Base-by-base conservation (phyloP, 1,140 invertebrate species). In the Thalassaphorura encarpata region DNA sequence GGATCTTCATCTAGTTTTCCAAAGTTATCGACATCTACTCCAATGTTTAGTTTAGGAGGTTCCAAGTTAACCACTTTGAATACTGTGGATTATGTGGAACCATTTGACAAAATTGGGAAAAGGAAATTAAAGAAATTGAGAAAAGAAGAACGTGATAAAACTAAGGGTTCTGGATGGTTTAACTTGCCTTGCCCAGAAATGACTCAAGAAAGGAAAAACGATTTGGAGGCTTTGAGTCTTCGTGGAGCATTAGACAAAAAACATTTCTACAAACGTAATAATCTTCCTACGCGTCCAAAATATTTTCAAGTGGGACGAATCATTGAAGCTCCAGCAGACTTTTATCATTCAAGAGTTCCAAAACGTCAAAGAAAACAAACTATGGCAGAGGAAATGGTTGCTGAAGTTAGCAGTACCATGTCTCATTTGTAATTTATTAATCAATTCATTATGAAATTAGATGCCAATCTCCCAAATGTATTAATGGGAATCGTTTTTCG, bases 221-320 rank as follows among this genome's bases (percentile, higher is more conserved):
- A 97, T 70, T 74, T 97, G 5, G 79, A 88, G 73, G 71, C 95
- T 3, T 69, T 98, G 1, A 83, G 88, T 72, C 94, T 97, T 90
- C 80, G 94, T 68, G 84, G 85, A n/a, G 85, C 80, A 4, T 73
- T 97, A 2, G 85, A 97, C 76, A 84, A 89, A 0, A 95, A 94
- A 71, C 81, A 81, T 51, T 96, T 96, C 68, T 97, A 95, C 71
- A 96, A 95, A 70, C 87, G 87, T 62, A 92, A 89, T 70, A 89
- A 93, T 69, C 76, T 84, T 33, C 83, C 87, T 73, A 80, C 78
- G 1, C 67, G 91, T 28, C 90, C 91, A 0, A 96, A 95, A 76
- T 94, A 89, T 69, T 96, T 97, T 69, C 86, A 92, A 74, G 69
- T 78, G 66, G 79, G 79, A 31, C 73, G 68, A 48, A 72, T 81